Evolutionary conservation across 1,140 invertebrate genomes (phyloP).

Genomic region (Catajapyx aquilonaris): DNA sequence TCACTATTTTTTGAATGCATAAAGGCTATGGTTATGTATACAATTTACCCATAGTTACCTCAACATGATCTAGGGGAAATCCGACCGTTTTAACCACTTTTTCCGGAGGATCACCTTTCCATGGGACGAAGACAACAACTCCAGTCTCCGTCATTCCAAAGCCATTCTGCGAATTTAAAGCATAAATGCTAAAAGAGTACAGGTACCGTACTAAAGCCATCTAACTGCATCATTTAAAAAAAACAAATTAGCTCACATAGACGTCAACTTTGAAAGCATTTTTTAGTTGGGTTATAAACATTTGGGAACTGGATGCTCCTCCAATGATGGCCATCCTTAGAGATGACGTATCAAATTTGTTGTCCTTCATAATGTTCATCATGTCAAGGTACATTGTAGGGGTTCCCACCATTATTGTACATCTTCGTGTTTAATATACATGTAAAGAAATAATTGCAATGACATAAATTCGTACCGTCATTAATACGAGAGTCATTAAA

Average conservation of each 20-base stretch:
- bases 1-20: constrained; percentile 1
- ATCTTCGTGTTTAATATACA: too few relatives aligned
- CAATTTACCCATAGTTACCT: not conserved
- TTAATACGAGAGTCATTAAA: too few relatives aligned
- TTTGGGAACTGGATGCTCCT: not conserved
- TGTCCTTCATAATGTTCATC: not conserved
- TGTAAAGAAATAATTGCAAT: too few relatives aligned
- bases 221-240: too few relatives aligned
- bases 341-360: not conserved
- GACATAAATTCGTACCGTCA: too few relatives aligned
- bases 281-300: not conserved
- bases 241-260: not conserved
- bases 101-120: not conserved
- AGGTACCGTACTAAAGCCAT: too few relatives aligned
- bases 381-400: not conserved
- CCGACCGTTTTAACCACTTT: not conserved
- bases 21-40: not conserved
- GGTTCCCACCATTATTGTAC: not conserved
- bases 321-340: not conserved
- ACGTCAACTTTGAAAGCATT: not conserved
- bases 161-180: not conserved
- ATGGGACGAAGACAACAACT: not conserved
- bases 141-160: not conserved
- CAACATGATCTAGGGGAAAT: not conserved
- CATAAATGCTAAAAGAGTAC: not conserved